Evolutionary conservation across 2,888 invertebrate species (phyloP).

Genomic region (Drosophila percnosoma): DNA sequence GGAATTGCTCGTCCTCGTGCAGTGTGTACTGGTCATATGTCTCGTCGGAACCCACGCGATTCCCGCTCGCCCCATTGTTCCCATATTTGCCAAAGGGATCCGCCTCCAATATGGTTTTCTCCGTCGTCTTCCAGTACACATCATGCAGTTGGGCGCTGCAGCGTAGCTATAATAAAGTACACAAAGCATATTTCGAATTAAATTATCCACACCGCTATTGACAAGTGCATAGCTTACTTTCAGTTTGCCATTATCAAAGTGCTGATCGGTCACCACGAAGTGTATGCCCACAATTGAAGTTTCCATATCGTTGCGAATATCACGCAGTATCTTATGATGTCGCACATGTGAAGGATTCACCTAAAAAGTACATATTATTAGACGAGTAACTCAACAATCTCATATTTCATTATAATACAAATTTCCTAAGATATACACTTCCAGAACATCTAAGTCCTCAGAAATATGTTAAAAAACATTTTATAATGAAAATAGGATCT

Average conservation of each 20-base stretch:
- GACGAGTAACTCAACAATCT: neutral
- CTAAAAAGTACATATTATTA: conserved; percentile 50
- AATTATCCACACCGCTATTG: neutral
- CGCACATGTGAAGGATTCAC: conserved; percentile 82
- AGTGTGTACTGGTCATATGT: conserved; percentile 83
- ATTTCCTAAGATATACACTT: neutral
- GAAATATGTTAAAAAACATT: neutral
- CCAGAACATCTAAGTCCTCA: neutral
- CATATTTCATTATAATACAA: neutral
- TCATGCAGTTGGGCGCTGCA: conserved; percentile 89
- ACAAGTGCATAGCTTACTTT: conserved; percentile 81
- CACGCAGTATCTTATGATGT: conserved; percentile 81
- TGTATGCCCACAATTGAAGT: conserved; percentile 86
- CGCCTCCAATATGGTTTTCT: conserved; percentile 88
- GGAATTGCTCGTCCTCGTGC: conserved; percentile 82
- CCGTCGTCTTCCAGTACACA: conserved; percentile 89
- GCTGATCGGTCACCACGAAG: conserved; percentile 86
- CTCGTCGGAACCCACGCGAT: conserved; percentile 74
- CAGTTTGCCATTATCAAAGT: conserved; percentile 86
- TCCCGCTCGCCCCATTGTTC: conserved; percentile 69
- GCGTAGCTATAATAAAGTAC: conserved; percentile 85
- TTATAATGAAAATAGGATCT: neutral
- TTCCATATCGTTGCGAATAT: conserved; percentile 84
- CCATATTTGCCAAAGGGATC: conserved; percentile 78
- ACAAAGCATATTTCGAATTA: neutral